Evolutionary conservation across 2,797 vertebrate species (phyloP).

Genomic region (Synanceia verrucosa): DNA sequence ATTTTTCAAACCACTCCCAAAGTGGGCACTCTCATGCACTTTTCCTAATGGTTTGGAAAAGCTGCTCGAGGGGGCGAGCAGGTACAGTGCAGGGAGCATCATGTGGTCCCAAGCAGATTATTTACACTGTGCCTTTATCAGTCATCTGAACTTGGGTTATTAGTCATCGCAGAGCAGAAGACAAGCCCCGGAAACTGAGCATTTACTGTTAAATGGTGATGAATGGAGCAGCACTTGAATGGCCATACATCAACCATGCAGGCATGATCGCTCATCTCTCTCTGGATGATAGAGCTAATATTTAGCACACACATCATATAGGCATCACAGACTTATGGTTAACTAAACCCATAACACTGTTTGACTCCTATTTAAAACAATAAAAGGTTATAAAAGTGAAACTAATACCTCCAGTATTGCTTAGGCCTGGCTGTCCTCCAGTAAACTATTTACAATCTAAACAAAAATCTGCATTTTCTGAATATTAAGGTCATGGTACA

Average conservation of each 20-base stretch:
- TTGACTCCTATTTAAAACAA: neutral
- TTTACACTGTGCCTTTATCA: conserved; percentile 94
- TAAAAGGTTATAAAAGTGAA: neutral
- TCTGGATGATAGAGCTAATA: conserved; percentile 86
- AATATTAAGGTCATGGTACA: too few relatives aligned
- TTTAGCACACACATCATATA: conserved; percentile 68
- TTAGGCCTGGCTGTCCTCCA: rapidly evolving
- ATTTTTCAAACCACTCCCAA: conserved; percentile 65
- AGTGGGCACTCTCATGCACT: conserved; percentile 42
- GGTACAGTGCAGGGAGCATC: conserved; percentile 81
- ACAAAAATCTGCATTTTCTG: neutral
- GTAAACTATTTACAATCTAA: neutral
- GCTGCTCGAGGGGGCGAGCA: conserved; percentile 53
- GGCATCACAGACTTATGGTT: neutral
- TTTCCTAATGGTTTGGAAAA: conserved; percentile 59
- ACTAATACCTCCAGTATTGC: neutral
- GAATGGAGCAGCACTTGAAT: conserved; percentile 89
- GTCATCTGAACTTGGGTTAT: conserved; percentile 89
- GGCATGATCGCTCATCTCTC: conserved; percentile 86
- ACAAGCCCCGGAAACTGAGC: conserved; percentile 90
- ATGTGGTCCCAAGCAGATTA: conserved; percentile 87
- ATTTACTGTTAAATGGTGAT: conserved; percentile 95
- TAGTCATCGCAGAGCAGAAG: conserved; percentile 93
- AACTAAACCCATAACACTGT: neutral
- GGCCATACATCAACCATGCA: conserved; percentile 87